These are phyloP conservation scores for Oceanodroma leucorhoa DNA, from an alignment of 2,797 vertebrate genomes.

Conservation along the genomic window DNA sequence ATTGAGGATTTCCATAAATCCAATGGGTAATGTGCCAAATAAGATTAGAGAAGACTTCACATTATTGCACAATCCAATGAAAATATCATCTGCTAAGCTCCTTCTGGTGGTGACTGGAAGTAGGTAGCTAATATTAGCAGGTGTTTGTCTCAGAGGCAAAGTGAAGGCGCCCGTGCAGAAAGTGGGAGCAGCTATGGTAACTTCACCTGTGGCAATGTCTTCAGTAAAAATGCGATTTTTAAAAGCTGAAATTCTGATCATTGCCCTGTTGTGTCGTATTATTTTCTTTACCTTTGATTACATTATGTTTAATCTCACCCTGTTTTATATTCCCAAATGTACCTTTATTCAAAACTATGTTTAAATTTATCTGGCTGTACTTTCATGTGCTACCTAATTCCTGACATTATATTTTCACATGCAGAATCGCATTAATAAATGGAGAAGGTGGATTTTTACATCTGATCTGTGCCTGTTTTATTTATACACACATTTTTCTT, in stretches of 20 bases:
- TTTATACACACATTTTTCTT: constrained; percentile 28
- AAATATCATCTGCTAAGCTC: constrained; percentile 91
- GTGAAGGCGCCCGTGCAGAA: constrained; percentile 68
- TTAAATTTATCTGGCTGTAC: constrained; percentile 1
- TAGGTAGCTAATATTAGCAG: constrained; percentile 88
- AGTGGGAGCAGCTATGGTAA: constrained; percentile 73
- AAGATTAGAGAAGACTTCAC: constrained; percentile 89
- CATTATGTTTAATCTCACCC: background rate
- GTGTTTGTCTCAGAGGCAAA: constrained; percentile 74
- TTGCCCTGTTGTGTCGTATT: background rate
- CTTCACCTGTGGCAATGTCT: constrained; percentile 74
- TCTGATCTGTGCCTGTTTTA: constrained; percentile 38
- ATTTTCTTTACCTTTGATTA: background rate
- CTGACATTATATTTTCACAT: constrained; percentile 10
- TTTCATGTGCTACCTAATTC: constrained; percentile 7
- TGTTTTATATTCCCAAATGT: background rate
- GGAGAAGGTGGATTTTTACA: constrained; percentile 41
- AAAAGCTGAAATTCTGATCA: background rate
- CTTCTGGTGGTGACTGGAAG: constrained; percentile 79
- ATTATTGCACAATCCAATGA: constrained; percentile 87
- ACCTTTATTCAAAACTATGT: constrained; percentile 20
- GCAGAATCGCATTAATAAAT: constrained; percentile 28
- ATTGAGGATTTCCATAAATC: constrained; percentile 89
- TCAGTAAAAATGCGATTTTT: constrained; percentile 27
- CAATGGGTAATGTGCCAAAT: constrained; percentile 86